phyloP scores from a whole-genome alignment of 2,888 invertebrate genomes.

The Abrostola tripartita region DNA sequence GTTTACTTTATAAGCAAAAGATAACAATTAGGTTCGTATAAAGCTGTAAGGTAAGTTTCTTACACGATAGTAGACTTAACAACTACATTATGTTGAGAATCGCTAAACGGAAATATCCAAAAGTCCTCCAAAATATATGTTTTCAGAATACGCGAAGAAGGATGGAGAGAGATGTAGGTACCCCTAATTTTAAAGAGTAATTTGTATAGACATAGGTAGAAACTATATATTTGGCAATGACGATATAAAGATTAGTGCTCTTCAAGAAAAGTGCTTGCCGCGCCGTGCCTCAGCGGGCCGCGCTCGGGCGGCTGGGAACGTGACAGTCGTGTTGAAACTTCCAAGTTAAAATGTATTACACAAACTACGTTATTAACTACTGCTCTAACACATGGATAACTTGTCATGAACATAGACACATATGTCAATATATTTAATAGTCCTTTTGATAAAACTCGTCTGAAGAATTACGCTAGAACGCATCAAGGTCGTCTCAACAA shows the following conservation, averaged over 20 bases:
- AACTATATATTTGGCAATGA: slow-evolving; percentile 71
- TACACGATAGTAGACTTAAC: slow-evolving; percentile 70
- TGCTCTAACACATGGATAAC: slow-evolving; percentile 62
- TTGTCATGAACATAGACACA: slow-evolving; percentile 60
- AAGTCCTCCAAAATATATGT: slow-evolving; percentile 82
- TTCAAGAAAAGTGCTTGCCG: slow-evolving; percentile 38
- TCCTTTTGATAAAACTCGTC: slow-evolving; percentile 56
- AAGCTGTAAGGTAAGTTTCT: slow-evolving; percentile 71
- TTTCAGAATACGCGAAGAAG: slow-evolving; percentile 73
- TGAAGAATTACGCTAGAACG: slow-evolving; percentile 44
- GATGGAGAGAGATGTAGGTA: slow-evolving; percentile 64
- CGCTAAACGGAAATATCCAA: slow-evolving; percentile 82
- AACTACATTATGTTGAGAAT: slow-evolving; percentile 73
- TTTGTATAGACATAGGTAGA: slow-evolving; percentile 55
- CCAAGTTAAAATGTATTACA: slow-evolving; percentile 59
- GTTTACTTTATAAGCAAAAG: slow-evolving; percentile 72
- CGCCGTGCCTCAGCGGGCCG: slow-evolving; percentile 17
- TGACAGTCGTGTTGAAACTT: slow-evolving; percentile 56
- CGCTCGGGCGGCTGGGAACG: slow-evolving; percentile 41
- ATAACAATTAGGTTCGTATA: slow-evolving; percentile 66
- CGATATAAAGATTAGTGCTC: slow-evolving; percentile 44
- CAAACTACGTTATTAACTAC: slow-evolving; percentile 66
- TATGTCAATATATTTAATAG: slow-evolving; percentile 60
- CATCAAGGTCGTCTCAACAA: slow-evolving; percentile 40
- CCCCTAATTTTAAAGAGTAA: slow-evolving; percentile 55